phyloP scores from a whole-genome alignment of 2,888 invertebrate genomes.

The Meliscaeva auricollis region DNA sequence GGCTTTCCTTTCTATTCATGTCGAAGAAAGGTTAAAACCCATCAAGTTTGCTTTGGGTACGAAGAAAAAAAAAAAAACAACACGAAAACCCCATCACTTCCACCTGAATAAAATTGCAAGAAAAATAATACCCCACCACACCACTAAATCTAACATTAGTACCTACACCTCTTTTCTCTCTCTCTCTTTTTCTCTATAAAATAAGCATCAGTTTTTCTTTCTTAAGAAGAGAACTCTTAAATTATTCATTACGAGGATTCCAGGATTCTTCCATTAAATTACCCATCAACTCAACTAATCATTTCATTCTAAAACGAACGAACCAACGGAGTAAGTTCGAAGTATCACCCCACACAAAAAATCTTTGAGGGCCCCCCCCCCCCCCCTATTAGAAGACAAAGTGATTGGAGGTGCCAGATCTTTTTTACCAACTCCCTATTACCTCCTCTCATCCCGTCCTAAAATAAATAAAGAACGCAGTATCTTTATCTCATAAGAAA shows the following conservation, averaged over 20 bases:
- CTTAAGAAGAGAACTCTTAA: slow-evolving; percentile 63
- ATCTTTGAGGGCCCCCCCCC: too few relatives aligned
- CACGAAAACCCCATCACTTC: slow-evolving; percentile 16
- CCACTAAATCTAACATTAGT: not conserved
- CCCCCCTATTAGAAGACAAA: too few relatives aligned
- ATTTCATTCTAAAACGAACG: slow-evolving; percentile 49
- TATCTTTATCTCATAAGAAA: not conserved
- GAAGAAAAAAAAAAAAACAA: not conserved
- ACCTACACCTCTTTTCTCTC: not conserved
- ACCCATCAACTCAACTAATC: slow-evolving; percentile 70
- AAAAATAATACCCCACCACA: slow-evolving; percentile 12
- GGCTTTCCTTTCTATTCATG: slow-evolving; percentile 6
- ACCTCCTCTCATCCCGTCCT: not conserved
- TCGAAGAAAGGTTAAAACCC: slow-evolving; percentile 26
- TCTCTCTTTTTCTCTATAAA: not conserved
- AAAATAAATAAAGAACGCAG: not conserved
- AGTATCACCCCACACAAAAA: slow-evolving; percentile 4
- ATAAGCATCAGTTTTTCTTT: slow-evolving; percentile 33
- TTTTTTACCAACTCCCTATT: not conserved
- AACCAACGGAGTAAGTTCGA: slow-evolving; percentile 23
- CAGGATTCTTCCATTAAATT: slow-evolving; percentile 71
- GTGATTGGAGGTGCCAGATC: not conserved
- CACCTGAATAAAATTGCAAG: slow-evolving; percentile 25
- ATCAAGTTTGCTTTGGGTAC: not conserved
- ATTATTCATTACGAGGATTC: slow-evolving; percentile 73